Evolutionary conservation across 2,113 vertebrate genomes (phyloP).

Genomic region (Eidolon helvum): DNA sequence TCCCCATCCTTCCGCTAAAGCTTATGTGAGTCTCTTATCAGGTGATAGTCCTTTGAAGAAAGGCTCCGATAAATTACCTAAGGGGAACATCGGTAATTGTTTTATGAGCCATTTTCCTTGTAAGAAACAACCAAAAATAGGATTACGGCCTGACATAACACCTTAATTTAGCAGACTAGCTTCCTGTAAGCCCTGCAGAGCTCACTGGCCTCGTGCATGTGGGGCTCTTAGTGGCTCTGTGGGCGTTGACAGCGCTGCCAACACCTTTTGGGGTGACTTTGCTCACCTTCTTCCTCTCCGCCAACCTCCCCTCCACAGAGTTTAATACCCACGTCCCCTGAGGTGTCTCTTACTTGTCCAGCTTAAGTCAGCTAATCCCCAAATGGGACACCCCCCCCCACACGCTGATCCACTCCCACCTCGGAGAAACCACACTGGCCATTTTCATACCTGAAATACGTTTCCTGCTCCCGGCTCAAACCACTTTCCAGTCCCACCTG

Average conservation of each 20-base stretch:
- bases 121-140: constrained; percentile 57
- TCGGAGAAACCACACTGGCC: neutral
- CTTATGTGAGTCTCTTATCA: neutral
- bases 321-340: neutral
- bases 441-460: neutral
- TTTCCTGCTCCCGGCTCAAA: neutral
- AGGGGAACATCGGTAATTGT: constrained; percentile 59
- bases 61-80: constrained; percentile 47
- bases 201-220: accelerated
- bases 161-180: constrained; percentile 57
- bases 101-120: constrained; percentile 59
- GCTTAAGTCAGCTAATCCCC: constrained; percentile 23
- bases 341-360: neutral
- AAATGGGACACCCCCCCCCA: neutral
- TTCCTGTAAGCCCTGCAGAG: constrained; percentile 23
- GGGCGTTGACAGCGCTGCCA: neutral
- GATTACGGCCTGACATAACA: constrained; percentile 62
- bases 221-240: neutral
- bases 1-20: constrained; percentile 35
- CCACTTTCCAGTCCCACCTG: neutral
- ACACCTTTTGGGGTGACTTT: constrained; percentile 42
- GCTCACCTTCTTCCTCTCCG: neutral
- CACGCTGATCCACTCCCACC: neutral
- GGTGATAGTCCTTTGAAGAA: constrained; percentile 48
- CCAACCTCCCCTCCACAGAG: neutral